Conservation (phyloP, 2,113 vertebrate genomes). For the Poecilia latipinna region DNA sequence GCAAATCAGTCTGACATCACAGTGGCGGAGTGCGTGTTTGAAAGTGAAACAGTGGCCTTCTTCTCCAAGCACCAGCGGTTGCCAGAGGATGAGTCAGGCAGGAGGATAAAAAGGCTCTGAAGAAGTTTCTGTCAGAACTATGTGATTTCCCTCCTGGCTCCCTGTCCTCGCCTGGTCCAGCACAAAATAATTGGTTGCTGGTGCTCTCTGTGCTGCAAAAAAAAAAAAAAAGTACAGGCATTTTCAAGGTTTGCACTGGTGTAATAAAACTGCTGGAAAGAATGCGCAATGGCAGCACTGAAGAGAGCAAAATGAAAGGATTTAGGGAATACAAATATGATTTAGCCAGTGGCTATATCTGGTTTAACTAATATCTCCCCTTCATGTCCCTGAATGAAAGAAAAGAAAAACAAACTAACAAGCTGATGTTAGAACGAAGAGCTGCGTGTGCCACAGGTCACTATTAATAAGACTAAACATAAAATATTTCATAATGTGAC, state of each 20-base stretch:
- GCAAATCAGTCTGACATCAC: not conserved
- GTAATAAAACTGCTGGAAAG: slow-evolving; percentile 14
- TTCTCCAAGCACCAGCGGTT: slow-evolving; percentile 22
- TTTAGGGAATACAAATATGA: not conserved
- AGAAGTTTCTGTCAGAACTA: slow-evolving; percentile 56
- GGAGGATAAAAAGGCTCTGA: slow-evolving; percentile 23
- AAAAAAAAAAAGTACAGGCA: slow-evolving; percentile 2
- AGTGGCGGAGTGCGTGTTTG: not conserved
- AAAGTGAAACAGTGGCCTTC: slow-evolving; percentile 7
- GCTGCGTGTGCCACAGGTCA: not conserved
- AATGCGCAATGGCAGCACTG: not conserved
- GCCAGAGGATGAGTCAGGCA: slow-evolving; percentile 47
- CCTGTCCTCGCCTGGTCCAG: slow-evolving; percentile 34
- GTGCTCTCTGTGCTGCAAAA: slow-evolving; percentile 9
- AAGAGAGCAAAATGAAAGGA: not conserved
- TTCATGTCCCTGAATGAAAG: not conserved
- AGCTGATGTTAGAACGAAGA: not conserved
- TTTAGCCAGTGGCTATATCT: not conserved
- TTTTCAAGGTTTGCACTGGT: slow-evolving; percentile 5
- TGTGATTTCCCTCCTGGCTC: slow-evolving; percentile 56
- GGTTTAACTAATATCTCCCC: not conserved
- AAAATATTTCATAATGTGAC: not conserved
- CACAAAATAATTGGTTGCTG: slow-evolving; percentile 38
- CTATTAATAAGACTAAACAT: not conserved
- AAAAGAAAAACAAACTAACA: not conserved